Evolutionary conservation across 1,140 invertebrate genomes (phyloP), one percentile per base, ranked within the genome.

Genomic region (Eumeta japonica): DNA sequence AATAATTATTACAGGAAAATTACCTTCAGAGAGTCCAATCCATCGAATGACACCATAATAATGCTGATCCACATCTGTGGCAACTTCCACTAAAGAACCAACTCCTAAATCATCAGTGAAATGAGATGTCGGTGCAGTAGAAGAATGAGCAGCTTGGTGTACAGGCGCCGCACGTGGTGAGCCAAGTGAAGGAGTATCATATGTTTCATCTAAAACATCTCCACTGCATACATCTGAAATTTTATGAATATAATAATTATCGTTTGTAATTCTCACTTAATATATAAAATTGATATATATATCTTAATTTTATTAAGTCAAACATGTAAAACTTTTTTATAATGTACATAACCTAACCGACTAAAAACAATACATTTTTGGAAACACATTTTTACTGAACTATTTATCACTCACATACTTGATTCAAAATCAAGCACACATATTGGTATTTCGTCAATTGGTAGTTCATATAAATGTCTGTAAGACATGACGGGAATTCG

Each of bases 21-120:
- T 56, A 86, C 86, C 62, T 82, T 83, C 47, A 75, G 64, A 58
- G 19, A 76, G 73, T 3, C 92, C 91, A 58, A 94, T 88, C 92
- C 92, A 95, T 59, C 86, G 82, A 42, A 95, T 87, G 7, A 95
- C 85, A 32, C 92, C 92, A 76, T 87, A 87, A 57, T 76, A 62
- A 70, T 78, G 46, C 76, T 76, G 62, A 56, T 66, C 68, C n/a
- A 79, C 71, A 48, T 80, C 79, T 15, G 77, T 79, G 5, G 76
- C 76, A 9, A 91, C 83, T 71, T 90, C 86, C 1, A 91, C 87
- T 42, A 87, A 67, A 10, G 84, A 87, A 7, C 86, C 88, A 11
- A 90, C 73, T n/a, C 81, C 81, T 18, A 89, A 79, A 44, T 85
- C 81, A 14, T 73, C 68, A 33, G 56, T 58, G 2, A 55, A 41